Base-by-base conservation (phyloP, 2,888 invertebrate species). In the Matsumyia berberina region DNA sequence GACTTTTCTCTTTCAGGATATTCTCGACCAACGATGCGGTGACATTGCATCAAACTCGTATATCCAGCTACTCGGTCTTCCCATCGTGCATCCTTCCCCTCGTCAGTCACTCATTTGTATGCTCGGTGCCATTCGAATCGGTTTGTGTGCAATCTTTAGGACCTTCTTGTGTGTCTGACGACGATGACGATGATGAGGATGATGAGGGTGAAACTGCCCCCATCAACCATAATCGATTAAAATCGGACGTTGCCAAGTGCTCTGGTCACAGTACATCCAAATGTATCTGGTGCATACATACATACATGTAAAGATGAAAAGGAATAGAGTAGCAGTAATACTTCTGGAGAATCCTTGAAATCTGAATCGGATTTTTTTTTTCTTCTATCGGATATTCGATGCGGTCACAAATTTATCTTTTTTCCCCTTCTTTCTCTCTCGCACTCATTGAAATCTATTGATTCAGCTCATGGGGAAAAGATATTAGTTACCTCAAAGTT, bases 171-270 rank as follows among this genome's bases (percentile, higher is more conserved):
- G 67, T 76, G 69, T 70, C 81, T 70, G 72, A 64, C 58, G 64
- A 46, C 31, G 64, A 53, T 24, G 24, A 7, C 9, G 15, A 19
- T 15, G 49, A 42, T 64, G 70, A 58, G 37, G 37, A 49, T 33
- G 78, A 35, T 4, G 35, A 12, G 7, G 9, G 53, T 53, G 42
- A 8, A 11, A 44, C 37, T 49, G 35, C 42, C 12, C 46, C 64
- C 49, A 69, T 62, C 58, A 44, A 69, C 55, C 44, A 74, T 69
- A 83, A 83, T 83, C 83, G 83, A 83, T 78, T 83, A 74, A 83
- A 79, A 83, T 67, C 57, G 78, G 73, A 83, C 73, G 62, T 19
- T 83, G 73, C 73, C 78, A 62, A 83, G 77, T 82, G 62, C 55
- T 62, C 67, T 42, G 46, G 73, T 60, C 60, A 17, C 29, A 46